Evolutionary conservation across 1,140 invertebrate species (phyloP).

Genomic region (Arctopsyche grandis): DNA sequence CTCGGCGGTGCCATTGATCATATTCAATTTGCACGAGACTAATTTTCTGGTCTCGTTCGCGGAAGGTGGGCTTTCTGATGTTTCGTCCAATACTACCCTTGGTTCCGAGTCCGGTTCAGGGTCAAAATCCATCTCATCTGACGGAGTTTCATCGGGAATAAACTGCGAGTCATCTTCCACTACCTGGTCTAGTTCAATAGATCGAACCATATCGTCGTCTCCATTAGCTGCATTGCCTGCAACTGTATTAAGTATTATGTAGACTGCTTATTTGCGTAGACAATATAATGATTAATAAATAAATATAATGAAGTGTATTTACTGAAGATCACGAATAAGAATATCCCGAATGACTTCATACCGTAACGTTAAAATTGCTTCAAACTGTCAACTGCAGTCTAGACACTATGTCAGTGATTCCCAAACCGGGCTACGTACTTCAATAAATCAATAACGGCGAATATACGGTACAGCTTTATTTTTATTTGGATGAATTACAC

Average conservation of each 20-base stretch:
- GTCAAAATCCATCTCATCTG: neutral
- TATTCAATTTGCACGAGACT: conserved; percentile 61
- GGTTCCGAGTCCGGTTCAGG: neutral
- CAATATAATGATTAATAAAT: no score
- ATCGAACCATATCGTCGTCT: neutral
- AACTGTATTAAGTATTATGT: neutral
- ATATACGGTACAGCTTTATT: no score
- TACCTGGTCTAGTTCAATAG: neutral
- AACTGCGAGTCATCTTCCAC: neutral
- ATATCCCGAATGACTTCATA: no score
- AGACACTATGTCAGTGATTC: no score
- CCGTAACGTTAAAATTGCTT: no score
- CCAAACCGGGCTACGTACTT: no score
- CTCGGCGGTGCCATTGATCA: conserved; percentile 55
- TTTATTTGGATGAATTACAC: no score
- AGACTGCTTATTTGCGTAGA: no score
- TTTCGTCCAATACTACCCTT: neutral
- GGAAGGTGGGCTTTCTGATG: conserved; percentile 51
- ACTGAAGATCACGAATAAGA: no score
- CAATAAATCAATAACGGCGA: no score
- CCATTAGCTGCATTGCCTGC: neutral
- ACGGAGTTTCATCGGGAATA: neutral
- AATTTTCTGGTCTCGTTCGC: conserved; percentile 63
- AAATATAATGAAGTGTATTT: no score
- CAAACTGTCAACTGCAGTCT: no score